phyloP scores from a whole-genome alignment of 2,797 vertebrate genomes.

The Tragelaphus eurycerus region DNA sequence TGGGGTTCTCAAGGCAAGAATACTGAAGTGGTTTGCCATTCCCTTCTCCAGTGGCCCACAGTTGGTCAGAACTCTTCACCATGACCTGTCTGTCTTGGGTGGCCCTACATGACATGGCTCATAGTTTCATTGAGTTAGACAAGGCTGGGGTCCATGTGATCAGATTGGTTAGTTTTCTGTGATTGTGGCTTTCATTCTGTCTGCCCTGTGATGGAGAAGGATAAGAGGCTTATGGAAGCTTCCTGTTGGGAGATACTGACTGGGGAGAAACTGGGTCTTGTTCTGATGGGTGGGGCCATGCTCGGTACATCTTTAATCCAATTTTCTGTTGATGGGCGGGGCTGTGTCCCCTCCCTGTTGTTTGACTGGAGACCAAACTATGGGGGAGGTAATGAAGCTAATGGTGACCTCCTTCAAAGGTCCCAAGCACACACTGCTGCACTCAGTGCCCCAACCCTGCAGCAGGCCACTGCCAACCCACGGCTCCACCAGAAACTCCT shows the following conservation, averaged over 20 bases:
- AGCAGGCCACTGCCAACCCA: no score
- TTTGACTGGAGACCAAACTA: no score
- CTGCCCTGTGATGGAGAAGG: background rate
- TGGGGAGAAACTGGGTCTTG: no score
- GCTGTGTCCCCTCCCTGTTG: no score
- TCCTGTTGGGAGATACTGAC: no score
- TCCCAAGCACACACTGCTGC: no score
- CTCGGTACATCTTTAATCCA: no score
- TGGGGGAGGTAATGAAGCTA: no score
- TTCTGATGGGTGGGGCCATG: no score
- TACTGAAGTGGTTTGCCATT: background rate
- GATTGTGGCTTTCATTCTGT: background rate
- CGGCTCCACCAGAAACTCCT: accelerated
- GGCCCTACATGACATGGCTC: background rate
- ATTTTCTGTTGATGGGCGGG: no score
- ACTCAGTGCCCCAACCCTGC: no score
- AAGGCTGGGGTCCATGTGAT: background rate
- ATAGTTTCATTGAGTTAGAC: background rate
- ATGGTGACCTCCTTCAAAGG: no score
- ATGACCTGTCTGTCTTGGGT: background rate
- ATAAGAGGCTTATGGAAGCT: background rate
- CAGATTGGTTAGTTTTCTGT: background rate
- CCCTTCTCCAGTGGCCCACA: background rate
- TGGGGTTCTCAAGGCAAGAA: background rate
- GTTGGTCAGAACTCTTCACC: background rate